Evolutionary conservation across 1,140 invertebrate genomes (phyloP).

Genomic region (Ruditapes philippinarum): DNA sequence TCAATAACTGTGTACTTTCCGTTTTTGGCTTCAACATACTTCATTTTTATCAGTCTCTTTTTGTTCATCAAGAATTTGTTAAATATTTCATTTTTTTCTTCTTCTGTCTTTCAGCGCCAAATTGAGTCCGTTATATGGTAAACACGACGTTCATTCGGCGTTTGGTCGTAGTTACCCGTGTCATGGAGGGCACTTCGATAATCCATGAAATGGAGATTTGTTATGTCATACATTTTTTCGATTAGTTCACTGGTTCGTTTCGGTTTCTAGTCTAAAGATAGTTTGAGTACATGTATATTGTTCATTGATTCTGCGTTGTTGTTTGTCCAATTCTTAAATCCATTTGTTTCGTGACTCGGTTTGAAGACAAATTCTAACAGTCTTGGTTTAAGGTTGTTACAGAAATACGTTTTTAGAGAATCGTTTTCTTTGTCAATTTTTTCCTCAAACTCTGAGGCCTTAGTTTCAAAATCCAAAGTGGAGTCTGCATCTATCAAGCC

Average conservation of each 20-base stretch:
- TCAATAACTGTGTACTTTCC: background rate
- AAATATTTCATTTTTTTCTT: background rate
- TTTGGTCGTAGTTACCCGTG: background rate
- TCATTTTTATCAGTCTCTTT: too few species aligned
- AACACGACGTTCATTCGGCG: background rate
- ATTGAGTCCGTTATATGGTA: background rate
- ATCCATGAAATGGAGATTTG: constrained; percentile 16
- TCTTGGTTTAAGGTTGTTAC: too few species aligned
- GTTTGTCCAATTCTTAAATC: constrained; percentile 42
- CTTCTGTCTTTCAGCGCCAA: constrained; percentile 7
- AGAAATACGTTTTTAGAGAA: background rate
- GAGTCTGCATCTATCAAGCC: background rate
- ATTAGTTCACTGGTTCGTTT: background rate
- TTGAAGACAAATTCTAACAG: too few species aligned
- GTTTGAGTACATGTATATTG: constrained; percentile 9
- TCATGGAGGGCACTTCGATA: constrained; percentile 16
- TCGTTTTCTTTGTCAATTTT: background rate
- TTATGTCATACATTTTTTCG: background rate
- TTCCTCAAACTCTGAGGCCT: background rate
- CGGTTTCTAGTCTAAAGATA: background rate
- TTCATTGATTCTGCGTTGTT: constrained; percentile 42
- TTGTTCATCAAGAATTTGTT: too few species aligned
- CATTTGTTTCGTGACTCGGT: background rate
- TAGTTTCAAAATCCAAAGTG: background rate
- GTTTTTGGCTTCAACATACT: too few species aligned